Evolutionary conservation across 2,113 vertebrate species (phyloP), one percentile per base, ranked within the genome.

Genomic region (Upupa epops): DNA sequence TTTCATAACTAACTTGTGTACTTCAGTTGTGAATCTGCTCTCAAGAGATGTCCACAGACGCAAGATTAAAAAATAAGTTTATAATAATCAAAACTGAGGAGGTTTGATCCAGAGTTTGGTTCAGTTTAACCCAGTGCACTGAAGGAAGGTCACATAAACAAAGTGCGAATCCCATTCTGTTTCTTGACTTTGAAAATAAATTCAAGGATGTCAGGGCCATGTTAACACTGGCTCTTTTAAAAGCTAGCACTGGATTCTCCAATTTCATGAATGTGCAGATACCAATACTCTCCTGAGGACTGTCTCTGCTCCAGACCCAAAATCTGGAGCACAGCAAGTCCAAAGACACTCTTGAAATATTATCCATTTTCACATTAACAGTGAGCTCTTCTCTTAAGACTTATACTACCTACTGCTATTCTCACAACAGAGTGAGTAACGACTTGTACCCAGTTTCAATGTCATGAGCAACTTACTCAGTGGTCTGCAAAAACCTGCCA

Each of bases 231-330:
- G 55, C 55, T 79, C 86, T 87, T 95, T 87, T 92, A 93, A 95
- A 87, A 79, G 71, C 59, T 59, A 79, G 34, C 60, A 37, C 34
- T 91, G 63, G 36, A 83, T 90, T 90, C 90, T 94, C 93, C 86
- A 76, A 54, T 96, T 96, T 96, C 93, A 73, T 93, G 88, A 66
- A 78, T 90, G 51, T 96, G 93, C 88, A 95, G 86, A 90, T 95
- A 90, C 78, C 81, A 96, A 22, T 93, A 66, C 68, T 90, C 92
- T 95, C 86, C 69, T 40, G 80, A 96, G 86, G 59, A 34, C 77
- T 90, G 34, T 70, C 51, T 94, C 51, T 68, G 63, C 79, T 85
- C 74, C 84, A 83, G 48, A 85, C 34, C 71, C 89, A 90, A 93
- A 94, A 93, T 82, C 89, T 90, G 86, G 86, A 90, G 74, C 54